phyloP scores from a whole-genome alignment of 2,797 vertebrate genomes.

The Sebastes matsubarae region DNA sequence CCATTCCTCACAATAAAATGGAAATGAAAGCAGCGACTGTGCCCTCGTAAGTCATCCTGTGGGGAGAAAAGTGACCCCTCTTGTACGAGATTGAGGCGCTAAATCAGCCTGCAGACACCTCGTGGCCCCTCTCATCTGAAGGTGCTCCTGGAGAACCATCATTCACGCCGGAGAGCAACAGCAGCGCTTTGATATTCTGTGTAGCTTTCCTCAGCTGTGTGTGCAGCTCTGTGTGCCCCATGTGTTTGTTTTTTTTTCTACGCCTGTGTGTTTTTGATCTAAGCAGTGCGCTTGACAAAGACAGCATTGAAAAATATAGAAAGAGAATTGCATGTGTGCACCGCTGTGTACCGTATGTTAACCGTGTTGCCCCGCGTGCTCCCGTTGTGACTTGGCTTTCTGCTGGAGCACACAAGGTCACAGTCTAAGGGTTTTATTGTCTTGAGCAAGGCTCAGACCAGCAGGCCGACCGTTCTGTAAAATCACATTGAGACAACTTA shows the following conservation, averaged over 20 bases:
- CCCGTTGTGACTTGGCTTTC: neutral
- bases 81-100: constrained; percentile 64
- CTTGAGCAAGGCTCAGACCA: constrained; percentile 9
- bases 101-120: constrained; percentile 75
- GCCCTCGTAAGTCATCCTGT: constrained; percentile 66
- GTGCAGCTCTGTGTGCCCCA: neutral
- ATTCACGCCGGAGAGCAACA: constrained; percentile 63
- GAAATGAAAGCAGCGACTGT: constrained; percentile 64
- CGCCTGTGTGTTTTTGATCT: constrained; percentile 45
- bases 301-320: neutral
- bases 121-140: constrained; percentile 62
- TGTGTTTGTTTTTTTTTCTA: neutral
- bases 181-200: constrained; percentile 56
- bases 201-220: constrained; percentile 14
- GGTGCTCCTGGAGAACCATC: constrained; percentile 65
- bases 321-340: constrained; percentile 41
- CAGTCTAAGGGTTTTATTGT: constrained; percentile 10
- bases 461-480: constrained; percentile 25
- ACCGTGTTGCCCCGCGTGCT: neutral
- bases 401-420: constrained; percentile 17
- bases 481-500: constrained; percentile 31
- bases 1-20: constrained; percentile 66
- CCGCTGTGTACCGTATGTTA: neutral
- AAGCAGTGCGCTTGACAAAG: constrained; percentile 3
- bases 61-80: constrained; percentile 55